Percentiles rank a stretch among this genome's conserved stretches.
These are phyloP conservation scores for Caenorhabditis uteleia DNA, from an alignment of 2,888 invertebrate species.

Conservation along the genomic window DNA sequence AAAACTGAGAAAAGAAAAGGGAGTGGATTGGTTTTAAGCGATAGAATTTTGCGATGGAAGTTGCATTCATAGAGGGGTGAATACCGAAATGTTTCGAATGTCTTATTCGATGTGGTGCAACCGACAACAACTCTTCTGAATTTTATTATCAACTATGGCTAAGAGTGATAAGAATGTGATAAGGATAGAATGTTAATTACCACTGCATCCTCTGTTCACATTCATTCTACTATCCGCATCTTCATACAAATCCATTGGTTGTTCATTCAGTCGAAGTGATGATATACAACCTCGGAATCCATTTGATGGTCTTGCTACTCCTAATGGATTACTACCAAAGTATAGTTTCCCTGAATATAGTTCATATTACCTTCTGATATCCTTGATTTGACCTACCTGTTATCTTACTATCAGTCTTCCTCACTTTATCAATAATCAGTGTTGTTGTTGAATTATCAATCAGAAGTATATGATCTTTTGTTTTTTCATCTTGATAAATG, in stretches of 20 bases:
- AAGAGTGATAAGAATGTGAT: background rate
- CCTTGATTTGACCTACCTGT: slow-evolving; percentile 2
- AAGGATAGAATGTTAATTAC: slow-evolving; percentile 23
- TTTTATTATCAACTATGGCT: background rate
- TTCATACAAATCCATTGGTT: slow-evolving; percentile 47
- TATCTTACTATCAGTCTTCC: slow-evolving; percentile 17
- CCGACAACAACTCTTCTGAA: too few relatives aligned
- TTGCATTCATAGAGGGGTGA: slow-evolving; percentile 5
- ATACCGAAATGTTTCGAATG: background rate
- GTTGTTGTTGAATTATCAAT: slow-evolving; percentile 55
- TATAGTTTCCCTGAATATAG: slow-evolving; percentile 31
- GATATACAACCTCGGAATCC: slow-evolving; percentile 55
- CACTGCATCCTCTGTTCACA: slow-evolving; percentile 49
- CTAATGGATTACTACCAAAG: slow-evolving; percentile 27
- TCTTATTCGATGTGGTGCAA: background rate
- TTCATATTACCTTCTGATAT: background rate
- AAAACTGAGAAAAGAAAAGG: slow-evolving; percentile 16
- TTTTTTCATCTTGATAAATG: slow-evolving; percentile 50
- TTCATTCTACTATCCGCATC: slow-evolving; percentile 43
- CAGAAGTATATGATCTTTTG: slow-evolving; percentile 47
- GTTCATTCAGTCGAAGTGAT: slow-evolving; percentile 47
- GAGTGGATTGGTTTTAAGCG: background rate
- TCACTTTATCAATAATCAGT: slow-evolving; percentile 21
- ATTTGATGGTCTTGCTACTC: slow-evolving; percentile 23
- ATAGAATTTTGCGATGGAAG: slow-evolving; percentile 13